A percentile compares a stretch with the other conserved stretches of the same genome.
phyloP scores from a whole-genome alignment of 2,888 invertebrate genomes.

The Cosmorhoe ocellata region DNA sequence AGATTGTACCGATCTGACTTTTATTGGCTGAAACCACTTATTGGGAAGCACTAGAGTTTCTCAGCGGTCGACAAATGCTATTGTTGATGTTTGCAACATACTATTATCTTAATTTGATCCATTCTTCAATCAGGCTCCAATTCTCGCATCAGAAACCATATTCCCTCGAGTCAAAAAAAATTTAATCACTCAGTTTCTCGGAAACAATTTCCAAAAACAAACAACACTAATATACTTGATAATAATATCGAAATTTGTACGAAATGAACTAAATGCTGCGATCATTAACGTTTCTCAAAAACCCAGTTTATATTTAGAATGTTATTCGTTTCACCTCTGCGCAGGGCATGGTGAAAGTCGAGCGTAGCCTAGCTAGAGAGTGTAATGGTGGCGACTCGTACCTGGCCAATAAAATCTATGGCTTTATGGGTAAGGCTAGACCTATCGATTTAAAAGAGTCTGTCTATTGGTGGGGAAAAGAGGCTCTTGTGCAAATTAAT shows the following conservation, averaged over 20 bases:
- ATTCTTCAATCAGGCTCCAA: too few relatives aligned
- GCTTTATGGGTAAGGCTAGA: slow-evolving; percentile 17
- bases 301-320: slow-evolving; percentile 40
- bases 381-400: slow-evolving; percentile 9
- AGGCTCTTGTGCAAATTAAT: slow-evolving; percentile 4
- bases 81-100: not conserved
- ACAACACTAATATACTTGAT: too few relatives aligned
- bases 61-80: not conserved
- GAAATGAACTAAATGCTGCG: slow-evolving; percentile 7
- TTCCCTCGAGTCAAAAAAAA: too few relatives aligned
- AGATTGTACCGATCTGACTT: slow-evolving; percentile 11
- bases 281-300: slow-evolving; percentile 28
- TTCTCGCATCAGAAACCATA: too few relatives aligned
- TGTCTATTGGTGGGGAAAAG: slow-evolving; percentile 1
- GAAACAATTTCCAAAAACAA: too few relatives aligned
- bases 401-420: slow-evolving; percentile 27
- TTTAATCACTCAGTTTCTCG: too few relatives aligned
- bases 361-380: slow-evolving; percentile 1
- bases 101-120: not conserved
- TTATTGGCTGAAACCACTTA: slow-evolving; percentile 19
- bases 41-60: not conserved
- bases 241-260: too few relatives aligned
- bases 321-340: slow-evolving; percentile 52
- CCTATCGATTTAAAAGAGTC: slow-evolving; percentile 25
- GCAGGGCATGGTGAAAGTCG: slow-evolving; percentile 43